Evolutionary conservation across 2,888 invertebrate genomes (phyloP).

Genomic region (Neoaliturus tenellus): DNA sequence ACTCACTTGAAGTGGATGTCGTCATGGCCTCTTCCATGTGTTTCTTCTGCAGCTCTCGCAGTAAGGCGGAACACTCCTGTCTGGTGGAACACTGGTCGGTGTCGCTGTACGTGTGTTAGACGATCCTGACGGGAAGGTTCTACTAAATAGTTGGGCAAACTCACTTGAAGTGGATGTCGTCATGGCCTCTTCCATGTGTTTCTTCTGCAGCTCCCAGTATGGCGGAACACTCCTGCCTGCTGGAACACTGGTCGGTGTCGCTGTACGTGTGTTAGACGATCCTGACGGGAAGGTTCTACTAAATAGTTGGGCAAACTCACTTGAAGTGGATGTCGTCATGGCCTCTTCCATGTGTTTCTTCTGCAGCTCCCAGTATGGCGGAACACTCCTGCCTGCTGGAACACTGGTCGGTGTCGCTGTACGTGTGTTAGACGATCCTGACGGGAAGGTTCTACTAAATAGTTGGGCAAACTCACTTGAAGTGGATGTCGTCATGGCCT

Average conservation of each 20-base stretch:
- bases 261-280: background rate
- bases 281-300: background rate
- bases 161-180: conserved; percentile 11
- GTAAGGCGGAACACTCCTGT: no score
- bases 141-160: no score
- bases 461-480: conserved; percentile 27
- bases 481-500: background rate
- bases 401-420: background rate
- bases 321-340: conserved; percentile 7
- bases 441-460: background rate
- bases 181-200: background rate
- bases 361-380: background rate
- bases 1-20: no score
- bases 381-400: background rate
- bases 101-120: no score
- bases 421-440: background rate
- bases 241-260: background rate
- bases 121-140: no score
- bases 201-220: background rate
- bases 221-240: background rate
- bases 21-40: no score
- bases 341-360: background rate
- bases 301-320: no score
- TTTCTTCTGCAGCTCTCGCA: no score
- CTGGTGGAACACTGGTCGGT: no score